Evolutionary conservation across 2,797 vertebrate species (phyloP), one percentile per base, ranked within the genome.

Genomic region (Tolypeutes matacus): DNA sequence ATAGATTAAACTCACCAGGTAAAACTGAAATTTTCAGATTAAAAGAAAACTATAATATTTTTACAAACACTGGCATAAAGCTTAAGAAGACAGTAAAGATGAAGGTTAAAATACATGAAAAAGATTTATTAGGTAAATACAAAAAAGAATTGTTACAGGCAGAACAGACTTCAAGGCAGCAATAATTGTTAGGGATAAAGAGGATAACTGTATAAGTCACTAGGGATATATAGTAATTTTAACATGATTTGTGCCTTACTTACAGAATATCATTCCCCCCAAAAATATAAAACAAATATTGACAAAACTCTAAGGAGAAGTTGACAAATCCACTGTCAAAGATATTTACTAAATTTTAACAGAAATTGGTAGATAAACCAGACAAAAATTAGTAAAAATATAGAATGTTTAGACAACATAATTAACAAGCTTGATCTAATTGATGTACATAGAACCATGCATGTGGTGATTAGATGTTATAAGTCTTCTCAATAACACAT

Each of bases 1-100:
- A 53, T 53, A 9, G 53, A 83, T 17, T 76, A 70, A 82, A 62
- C 14, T 70, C 34, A 77, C 25, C 49, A 15, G 23, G 39, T 84
- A 70, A 67, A 93, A 82, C 3, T 86, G 65, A 70, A 21, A 73
- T 73, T 93, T 93, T 81, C 46, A 81, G n/a, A 81, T 53, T 73
- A 8, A 23, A 83, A 73, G 56, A 75, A 91, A 85, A 46, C 12
- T 46, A 27, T 81, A 34, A 34, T 36, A 83, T 36, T 83, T 89
- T 75, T 83, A 58, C 20, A 60, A 67, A n/a, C 31, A 83, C 39
- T 83, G 36, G n/a, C 25, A 10, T 82, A 39, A 46, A 46, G 9
- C 8, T 5, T 46, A 46, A 69, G 49, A 76, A 83, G 49, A 89
- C 31, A 36, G 64, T 69, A 67, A 89, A 93, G 49, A 60, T 25